Evolutionary conservation across 1,140 invertebrate species (phyloP).

Genomic region (Leguminivora glycinivorella): DNA sequence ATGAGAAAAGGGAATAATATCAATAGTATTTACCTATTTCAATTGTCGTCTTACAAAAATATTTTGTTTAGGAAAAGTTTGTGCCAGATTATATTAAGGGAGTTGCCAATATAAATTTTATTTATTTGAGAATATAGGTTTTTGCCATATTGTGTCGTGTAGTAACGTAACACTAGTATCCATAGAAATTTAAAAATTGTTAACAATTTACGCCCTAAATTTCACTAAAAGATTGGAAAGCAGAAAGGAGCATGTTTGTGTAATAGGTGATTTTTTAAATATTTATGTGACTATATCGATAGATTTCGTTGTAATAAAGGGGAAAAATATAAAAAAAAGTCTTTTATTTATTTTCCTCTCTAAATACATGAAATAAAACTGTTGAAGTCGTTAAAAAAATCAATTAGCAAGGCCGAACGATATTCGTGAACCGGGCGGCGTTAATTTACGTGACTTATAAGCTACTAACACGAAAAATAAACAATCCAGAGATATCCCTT

Average conservation of each 20-base stretch:
- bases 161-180: too few relatives aligned
- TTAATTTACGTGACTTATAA: slow-evolving; percentile 73
- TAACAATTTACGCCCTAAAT: slow-evolving; percentile 14
- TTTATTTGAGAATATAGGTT: slow-evolving; percentile 12
- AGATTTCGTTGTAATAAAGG: slow-evolving; percentile 76
- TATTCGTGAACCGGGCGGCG: slow-evolving; percentile 39
- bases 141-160: slow-evolving; percentile 1
- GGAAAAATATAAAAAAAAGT: slow-evolving; percentile 40
- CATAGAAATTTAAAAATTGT: slow-evolving; percentile 17
- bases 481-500: slow-evolving; percentile 71
- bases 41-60: background rate
- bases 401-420: slow-evolving; percentile 10
- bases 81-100: slow-evolving; percentile 15
- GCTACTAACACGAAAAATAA: slow-evolving; percentile 77
- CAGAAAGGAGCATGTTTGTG: background rate
- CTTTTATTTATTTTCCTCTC: slow-evolving; percentile 26
- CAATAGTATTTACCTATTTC: slow-evolving; percentile 13
- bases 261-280: slow-evolving; percentile 47
- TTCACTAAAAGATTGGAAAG: slow-evolving; percentile 6
- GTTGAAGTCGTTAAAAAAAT: background rate
- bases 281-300: slow-evolving; percentile 70
- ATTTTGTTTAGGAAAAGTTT: slow-evolving; percentile 13
- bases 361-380: background rate
- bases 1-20: slow-evolving; percentile 2
- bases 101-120: slow-evolving; percentile 18